Evolutionary conservation across 1,140 invertebrate species (phyloP).

Genomic region (Bicyclus anynana): DNA sequence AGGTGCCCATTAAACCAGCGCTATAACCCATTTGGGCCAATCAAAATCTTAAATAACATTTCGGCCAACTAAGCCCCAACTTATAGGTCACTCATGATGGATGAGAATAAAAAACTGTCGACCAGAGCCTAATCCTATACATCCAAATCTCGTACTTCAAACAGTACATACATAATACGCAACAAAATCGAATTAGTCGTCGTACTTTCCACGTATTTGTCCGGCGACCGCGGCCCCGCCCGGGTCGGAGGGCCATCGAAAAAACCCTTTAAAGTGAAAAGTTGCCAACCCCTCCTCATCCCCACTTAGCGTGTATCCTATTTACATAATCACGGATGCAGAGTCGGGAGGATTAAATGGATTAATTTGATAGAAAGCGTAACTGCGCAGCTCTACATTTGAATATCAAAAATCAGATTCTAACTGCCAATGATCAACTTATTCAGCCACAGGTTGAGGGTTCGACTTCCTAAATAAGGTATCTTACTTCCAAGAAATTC

Average conservation of each 20-base stretch:
- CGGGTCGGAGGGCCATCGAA: slow-evolving; percentile 32
- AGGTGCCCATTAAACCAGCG: too few species aligned
- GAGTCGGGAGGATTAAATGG: slow-evolving; percentile 7
- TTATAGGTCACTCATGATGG: too few species aligned
- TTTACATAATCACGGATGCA: slow-evolving; percentile 26
- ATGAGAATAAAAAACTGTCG: too few species aligned
- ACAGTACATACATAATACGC: slow-evolving; percentile 22
- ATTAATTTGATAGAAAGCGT: slow-evolving; percentile 8
- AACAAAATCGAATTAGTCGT: slow-evolving; percentile 51
- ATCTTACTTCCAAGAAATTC: too few species aligned
- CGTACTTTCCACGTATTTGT: slow-evolving; percentile 50
- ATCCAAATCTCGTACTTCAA: too few species aligned
- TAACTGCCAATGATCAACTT: background rate
- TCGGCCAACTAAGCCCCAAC: too few species aligned
- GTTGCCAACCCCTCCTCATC: slow-evolving; percentile 30
- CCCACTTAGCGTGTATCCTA: slow-evolving; percentile 24
- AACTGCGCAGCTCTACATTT: background rate
- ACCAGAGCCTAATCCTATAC: too few species aligned
- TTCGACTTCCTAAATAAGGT: too few species aligned
- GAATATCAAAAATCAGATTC: background rate
- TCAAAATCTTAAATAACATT: too few species aligned
- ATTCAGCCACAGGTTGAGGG: too few species aligned
- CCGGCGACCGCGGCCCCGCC: slow-evolving; percentile 34
- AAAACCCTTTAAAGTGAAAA: slow-evolving; percentile 60
- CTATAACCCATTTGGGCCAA: too few species aligned